A percentile compares a stretch with the other conserved stretches of the same genome.
phyloP scores from a whole-genome alignment of 2,888 invertebrate species.

The Sussaba pulchella region DNA sequence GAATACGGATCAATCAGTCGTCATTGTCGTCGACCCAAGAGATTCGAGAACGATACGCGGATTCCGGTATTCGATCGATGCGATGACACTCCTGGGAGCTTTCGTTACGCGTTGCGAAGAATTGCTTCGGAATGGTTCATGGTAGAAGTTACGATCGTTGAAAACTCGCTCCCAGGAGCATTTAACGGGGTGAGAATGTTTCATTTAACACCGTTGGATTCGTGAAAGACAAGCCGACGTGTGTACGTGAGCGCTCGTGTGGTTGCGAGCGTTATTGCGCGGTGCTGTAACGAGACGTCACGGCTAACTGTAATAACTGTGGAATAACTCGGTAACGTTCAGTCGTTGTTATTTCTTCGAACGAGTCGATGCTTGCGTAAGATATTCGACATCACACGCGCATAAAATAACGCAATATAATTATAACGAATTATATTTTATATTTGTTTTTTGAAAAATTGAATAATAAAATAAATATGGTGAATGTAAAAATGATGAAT shows the following conservation, averaged over 20 bases:
- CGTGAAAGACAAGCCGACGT: neutral
- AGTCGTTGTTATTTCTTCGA: slow-evolving; percentile 46
- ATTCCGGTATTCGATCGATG: neutral
- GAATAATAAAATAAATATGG: slow-evolving; percentile 30
- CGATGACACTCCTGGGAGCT: neutral
- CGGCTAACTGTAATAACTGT: neutral
- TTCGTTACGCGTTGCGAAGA: slow-evolving; percentile 6
- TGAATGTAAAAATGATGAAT: slow-evolving; percentile 11
- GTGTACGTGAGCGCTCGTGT: neutral
- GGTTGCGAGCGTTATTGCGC: no score
- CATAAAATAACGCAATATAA: no score
- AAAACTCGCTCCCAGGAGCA: neutral
- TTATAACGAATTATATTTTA: no score
- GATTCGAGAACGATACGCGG: neutral
- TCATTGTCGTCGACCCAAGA: neutral
- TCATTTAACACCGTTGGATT: slow-evolving; percentile 39
- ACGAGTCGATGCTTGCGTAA: slow-evolving; percentile 25
- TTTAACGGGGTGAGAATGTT: slow-evolving; percentile 13
- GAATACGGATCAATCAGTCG: no score
- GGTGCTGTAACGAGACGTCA: slow-evolving; percentile 1
- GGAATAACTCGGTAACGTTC: slow-evolving; percentile 31
- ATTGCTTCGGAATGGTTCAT: neutral
- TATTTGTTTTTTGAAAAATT: neutral
- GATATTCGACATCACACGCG: neutral
- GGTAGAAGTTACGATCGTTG: neutral